Conservation (phyloP, 2,797 vertebrate genomes). For the Chelon labrosus region DNA sequence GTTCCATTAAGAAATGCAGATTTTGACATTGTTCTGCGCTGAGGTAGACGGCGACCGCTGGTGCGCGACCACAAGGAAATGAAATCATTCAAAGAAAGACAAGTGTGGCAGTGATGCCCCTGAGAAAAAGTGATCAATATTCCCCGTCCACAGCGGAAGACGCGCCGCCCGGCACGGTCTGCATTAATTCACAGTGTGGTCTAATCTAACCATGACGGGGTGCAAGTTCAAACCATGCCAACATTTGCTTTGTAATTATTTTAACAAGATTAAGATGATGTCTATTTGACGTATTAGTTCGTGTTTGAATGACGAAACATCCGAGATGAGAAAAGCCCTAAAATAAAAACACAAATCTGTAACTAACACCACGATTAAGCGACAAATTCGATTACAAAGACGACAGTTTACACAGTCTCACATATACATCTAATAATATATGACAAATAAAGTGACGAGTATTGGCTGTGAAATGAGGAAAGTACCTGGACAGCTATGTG, state of each 20-base stretch:
- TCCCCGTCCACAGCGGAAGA: conserved; percentile 29
- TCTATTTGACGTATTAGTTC: too few relatives aligned
- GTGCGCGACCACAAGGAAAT: conserved; percentile 29
- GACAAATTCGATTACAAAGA: too few relatives aligned
- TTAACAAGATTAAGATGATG: not conserved
- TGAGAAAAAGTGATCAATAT: conserved; percentile 55
- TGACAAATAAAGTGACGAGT: not conserved
- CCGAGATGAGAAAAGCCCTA: not conserved
- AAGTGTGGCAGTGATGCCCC: conserved; percentile 8
- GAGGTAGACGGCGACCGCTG: conserved; percentile 24
- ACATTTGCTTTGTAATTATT: not conserved
- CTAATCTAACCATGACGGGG: conserved; percentile 6
- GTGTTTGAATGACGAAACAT: too few relatives aligned
- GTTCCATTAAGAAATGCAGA: conserved; percentile 33
- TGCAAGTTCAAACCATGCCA: not conserved
- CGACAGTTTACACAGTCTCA: not conserved
- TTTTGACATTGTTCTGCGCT: conserved; percentile 28
- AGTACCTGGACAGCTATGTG: not conserved
- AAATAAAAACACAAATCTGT: conserved; percentile 4
- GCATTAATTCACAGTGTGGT: conserved; percentile 43
- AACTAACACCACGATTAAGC: too few relatives aligned
- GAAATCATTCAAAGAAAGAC: conserved; percentile 31
- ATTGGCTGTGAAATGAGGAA: not conserved
- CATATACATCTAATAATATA: not conserved
- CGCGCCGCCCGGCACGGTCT: not conserved